Percentiles rank a stretch among this genome's conserved stretches.
Conservation (phyloP, 2,888 invertebrate species). For the Agapostemon virescens region DNA sequence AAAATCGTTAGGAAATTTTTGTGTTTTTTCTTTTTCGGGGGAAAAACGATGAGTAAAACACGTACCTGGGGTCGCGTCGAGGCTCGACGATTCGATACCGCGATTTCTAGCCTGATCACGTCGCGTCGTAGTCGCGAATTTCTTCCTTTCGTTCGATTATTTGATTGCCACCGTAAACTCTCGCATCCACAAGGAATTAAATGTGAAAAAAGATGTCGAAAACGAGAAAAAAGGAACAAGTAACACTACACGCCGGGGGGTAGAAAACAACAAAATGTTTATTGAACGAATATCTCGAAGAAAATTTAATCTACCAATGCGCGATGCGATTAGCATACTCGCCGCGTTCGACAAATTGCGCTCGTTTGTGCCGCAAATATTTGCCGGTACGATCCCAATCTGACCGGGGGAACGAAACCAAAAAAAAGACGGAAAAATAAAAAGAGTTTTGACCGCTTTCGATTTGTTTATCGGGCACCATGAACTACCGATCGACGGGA, state of each 20-base stretch:
- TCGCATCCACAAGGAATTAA: neutral
- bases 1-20: slow-evolving; percentile 8
- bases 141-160: slow-evolving; percentile 21
- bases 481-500: slow-evolving; percentile 10
- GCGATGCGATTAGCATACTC: slow-evolving; percentile 28
- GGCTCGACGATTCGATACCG: slow-evolving; percentile 25
- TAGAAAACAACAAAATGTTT: slow-evolving; percentile 14
- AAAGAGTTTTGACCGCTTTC: neutral
- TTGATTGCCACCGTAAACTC: slow-evolving; percentile 24
- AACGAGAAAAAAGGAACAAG: neutral
- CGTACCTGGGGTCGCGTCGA: slow-evolving; percentile 38
- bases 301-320: slow-evolving; percentile 52
- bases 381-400: slow-evolving; percentile 13
- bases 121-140: neutral
- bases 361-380: slow-evolving; percentile 25
- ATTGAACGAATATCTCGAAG: slow-evolving; percentile 28
- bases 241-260: slow-evolving; percentile 29
- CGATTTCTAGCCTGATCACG: slow-evolving; percentile 16
- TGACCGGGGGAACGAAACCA: neutral
- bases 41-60: slow-evolving; percentile 14
- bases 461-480: slow-evolving; percentile 1
- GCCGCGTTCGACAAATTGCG: slow-evolving; percentile 10
- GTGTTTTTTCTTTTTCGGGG: no score
- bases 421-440: neutral
- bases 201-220: no score